Conservation (phyloP, 1,140 invertebrate species). For the Cataglyphis hispanica region DNA sequence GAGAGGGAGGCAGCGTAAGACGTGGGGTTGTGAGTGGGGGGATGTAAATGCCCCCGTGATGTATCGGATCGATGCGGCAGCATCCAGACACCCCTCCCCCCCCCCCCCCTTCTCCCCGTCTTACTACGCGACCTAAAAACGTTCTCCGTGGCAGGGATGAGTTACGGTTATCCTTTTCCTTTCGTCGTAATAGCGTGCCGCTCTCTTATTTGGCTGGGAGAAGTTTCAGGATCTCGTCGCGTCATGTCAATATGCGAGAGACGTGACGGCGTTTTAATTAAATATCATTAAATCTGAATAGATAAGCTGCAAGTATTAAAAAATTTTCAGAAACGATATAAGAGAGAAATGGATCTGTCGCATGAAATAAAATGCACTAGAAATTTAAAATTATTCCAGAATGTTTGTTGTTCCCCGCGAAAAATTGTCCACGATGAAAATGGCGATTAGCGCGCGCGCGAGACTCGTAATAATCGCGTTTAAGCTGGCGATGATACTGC, state of each 20-base stretch:
- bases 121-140: slow-evolving; percentile 86
- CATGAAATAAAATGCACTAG: not conserved
- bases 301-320: not conserved
- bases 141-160: slow-evolving; percentile 77
- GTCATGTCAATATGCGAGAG: not conserved
- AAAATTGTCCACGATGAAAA: not conserved
- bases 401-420: not conserved
- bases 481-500: slow-evolving; percentile 47
- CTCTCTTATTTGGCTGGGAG: slow-evolving; percentile 27
- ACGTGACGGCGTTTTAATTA: not conserved
- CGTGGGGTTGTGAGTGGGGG: slow-evolving; percentile 73
- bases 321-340: no score
- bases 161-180: slow-evolving; percentile 76
- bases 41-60: slow-evolving; percentile 87
- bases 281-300: not conserved
- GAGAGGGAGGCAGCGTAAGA: slow-evolving; percentile 52
- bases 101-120: slow-evolving; percentile 37
- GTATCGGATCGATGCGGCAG: slow-evolving; percentile 87
- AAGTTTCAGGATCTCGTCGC: slow-evolving; percentile 34
- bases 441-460: not conserved
- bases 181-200: slow-evolving; percentile 72
- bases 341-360: no score
- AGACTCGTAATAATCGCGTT: slow-evolving; percentile 63
- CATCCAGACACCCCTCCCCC: slow-evolving; percentile 82
- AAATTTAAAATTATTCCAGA: not conserved